phyloP scores from a whole-genome alignment of 2,888 invertebrate genomes.

The Bugulina stolonifera region DNA sequence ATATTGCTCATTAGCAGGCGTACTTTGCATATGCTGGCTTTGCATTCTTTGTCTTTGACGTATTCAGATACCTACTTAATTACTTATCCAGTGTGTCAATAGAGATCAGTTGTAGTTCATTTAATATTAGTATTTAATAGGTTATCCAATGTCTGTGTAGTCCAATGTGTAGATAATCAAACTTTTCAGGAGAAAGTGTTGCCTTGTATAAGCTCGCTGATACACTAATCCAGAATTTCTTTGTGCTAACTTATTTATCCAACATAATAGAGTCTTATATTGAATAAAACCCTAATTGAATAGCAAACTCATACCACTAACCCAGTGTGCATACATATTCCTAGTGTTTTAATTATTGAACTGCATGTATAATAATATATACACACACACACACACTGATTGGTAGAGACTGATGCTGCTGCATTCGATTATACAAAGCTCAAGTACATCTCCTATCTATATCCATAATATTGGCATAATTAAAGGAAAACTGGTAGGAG shows the following conservation, averaged over 20 bases:
- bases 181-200: no score
- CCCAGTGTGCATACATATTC: not conserved
- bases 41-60: not conserved
- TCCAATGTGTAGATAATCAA: no score
- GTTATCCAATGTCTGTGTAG: no score
- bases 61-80: not conserved
- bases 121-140: no score
- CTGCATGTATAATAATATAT: not conserved
- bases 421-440: not conserved
- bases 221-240: not conserved
- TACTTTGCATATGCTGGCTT: not conserved
- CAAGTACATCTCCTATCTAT: not conserved
- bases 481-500: not conserved
- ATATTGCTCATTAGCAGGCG: slow-evolving; percentile 7
- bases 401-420: no score
- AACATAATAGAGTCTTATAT: not conserved
- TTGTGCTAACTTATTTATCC: not conserved
- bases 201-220: no score
- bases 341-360: not conserved
- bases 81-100: not conserved
- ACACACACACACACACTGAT: not conserved
- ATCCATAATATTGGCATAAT: not conserved
- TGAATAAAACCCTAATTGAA: not conserved
- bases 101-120: no score
- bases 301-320: not conserved